Conservation (phyloP, 2,113 vertebrate genomes). For the Brienomyrus longianalis region DNA sequence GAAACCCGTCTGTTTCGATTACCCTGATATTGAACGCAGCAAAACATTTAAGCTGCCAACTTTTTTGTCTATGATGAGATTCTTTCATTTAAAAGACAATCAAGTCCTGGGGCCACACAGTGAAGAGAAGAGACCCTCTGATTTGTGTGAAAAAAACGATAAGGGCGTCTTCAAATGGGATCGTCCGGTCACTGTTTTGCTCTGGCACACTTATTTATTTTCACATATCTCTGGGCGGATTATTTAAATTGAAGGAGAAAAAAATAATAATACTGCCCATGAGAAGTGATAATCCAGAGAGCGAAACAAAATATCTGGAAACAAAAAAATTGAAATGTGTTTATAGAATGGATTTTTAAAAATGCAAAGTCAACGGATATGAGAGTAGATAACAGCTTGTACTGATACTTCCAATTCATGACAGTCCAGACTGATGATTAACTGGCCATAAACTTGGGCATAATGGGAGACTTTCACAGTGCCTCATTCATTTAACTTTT, state of each 20-base stretch:
- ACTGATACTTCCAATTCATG: neutral
- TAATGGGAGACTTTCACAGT: neutral
- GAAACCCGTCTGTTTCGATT: neutral
- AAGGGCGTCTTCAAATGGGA: constrained; percentile 15
- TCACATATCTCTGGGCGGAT: constrained; percentile 11
- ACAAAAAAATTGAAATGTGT: neutral
- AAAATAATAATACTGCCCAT: constrained; percentile 4
- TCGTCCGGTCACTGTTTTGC: neutral
- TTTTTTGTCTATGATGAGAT: neutral
- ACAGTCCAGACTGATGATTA: neutral
- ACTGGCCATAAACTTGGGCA: neutral
- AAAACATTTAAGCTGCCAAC: neutral
- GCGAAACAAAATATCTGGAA: constrained; percentile 1
- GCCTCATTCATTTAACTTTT: neutral
- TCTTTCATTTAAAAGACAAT: constrained; percentile 16
- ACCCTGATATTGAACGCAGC: neutral
- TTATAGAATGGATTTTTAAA: constrained; percentile 9
- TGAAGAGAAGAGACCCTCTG: neutral
- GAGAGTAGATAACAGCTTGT: neutral
- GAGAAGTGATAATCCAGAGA: constrained; percentile 20
- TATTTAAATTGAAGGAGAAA: constrained; percentile 23
- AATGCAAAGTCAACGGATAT: neutral
- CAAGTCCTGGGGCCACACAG: constrained; percentile 7
- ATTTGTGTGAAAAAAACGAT: neutral
- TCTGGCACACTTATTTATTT: constrained; percentile 13